Conservation (phyloP, 2,888 invertebrate genomes). For the Brachypalpus laphriformis region DNA sequence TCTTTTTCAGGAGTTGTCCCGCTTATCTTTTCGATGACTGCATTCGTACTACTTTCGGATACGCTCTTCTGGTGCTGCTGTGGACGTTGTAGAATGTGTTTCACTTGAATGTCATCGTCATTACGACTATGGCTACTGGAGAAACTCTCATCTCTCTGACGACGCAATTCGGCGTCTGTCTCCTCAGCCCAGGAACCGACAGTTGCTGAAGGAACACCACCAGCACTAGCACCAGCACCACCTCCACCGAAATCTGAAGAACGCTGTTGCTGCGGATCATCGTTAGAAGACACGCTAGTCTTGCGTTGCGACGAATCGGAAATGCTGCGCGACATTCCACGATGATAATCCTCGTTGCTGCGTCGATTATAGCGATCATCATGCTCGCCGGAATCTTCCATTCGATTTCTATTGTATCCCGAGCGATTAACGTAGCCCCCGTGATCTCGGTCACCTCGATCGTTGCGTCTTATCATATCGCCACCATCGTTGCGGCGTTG, state of each 20-base stretch:
- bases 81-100: conserved; percentile 81
- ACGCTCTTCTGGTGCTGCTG: conserved; percentile 79
- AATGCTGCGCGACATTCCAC: conserved; percentile 81
- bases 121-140: conserved; percentile 79
- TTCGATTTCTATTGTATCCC: conserved; percentile 76
- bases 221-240: conserved; percentile 46
- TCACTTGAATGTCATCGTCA: conserved; percentile 82
- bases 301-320: conserved; percentile 83
- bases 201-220: conserved; percentile 68
- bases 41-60: conserved; percentile 76
- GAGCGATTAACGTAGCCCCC: conserved; percentile 51
- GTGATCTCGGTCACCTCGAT: conserved; percentile 63
- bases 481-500: conserved; percentile 64
- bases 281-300: conserved; percentile 81
- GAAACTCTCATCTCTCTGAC: conserved; percentile 81
- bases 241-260: conserved; percentile 69
- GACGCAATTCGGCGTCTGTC: conserved; percentile 81
- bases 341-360: conserved; percentile 76
- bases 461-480: conserved; percentile 68
- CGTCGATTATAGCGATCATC: conserved; percentile 77
- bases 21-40: conserved; percentile 49
- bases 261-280: conserved; percentile 77
- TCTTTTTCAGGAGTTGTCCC: conserved; percentile 64
- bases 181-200: conserved; percentile 84
- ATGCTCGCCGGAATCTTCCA: conserved; percentile 76